These are phyloP conservation scores for Sebastolobus altivelis DNA, from an alignment of 2,797 vertebrate species.

Conservation along the genomic window DNA sequence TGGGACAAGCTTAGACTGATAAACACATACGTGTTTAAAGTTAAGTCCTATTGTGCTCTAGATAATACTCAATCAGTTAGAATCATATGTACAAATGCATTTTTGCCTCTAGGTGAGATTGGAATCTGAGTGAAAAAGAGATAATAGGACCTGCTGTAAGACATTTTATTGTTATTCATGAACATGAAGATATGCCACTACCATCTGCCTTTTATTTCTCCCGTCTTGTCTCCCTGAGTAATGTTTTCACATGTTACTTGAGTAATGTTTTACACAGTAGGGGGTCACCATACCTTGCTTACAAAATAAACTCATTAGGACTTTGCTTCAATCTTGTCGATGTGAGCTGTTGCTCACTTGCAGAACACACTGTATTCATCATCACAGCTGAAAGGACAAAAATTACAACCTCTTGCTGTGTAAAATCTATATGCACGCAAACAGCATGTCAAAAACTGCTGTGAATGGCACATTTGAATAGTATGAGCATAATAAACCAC, in stretches of 20 bases:
- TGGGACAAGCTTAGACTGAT: background rate
- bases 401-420: background rate
- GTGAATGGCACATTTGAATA: slow-evolving; percentile 63
- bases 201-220: background rate
- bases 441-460: slow-evolving; percentile 51
- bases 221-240: background rate
- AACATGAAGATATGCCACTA: background rate
- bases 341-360: background rate
- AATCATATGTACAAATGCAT: background rate
- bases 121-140: background rate
- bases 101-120: background rate
- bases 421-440: background rate
- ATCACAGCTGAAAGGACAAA: background rate
- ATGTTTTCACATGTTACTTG: background rate
- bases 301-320: background rate
- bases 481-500: slow-evolving; percentile 66
- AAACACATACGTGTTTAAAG: background rate
- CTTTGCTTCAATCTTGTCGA: background rate
- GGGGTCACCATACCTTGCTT: slow-evolving; percentile 4
- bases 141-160: background rate
- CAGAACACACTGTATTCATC: background rate
- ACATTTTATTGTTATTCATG: background rate
- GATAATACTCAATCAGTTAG: background rate
- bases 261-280: background rate
- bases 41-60: background rate